Conservation (phyloP, 2,113 vertebrate genomes). For the Benitochromis conjunctus region DNA sequence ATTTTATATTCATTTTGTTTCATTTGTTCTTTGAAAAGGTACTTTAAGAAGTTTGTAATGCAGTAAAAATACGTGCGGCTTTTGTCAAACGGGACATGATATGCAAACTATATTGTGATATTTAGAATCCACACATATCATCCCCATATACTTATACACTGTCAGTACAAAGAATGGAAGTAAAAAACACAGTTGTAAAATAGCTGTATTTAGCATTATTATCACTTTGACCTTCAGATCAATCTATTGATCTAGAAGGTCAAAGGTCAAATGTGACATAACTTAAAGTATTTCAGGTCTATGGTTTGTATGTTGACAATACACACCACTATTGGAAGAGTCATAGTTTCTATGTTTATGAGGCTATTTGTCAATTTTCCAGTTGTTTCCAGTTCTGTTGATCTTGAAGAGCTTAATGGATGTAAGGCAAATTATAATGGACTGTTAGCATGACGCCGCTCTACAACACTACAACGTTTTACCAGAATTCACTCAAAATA, state of each 20-base stretch:
- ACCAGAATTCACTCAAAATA: neutral
- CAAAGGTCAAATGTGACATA: neutral
- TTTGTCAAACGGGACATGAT: neutral
- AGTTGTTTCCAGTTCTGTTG: neutral
- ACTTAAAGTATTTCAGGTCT: neutral
- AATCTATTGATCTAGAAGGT: neutral
- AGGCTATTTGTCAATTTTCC: neutral
- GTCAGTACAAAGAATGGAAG: neutral
- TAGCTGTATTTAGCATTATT: neutral
- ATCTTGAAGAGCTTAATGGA: neutral
- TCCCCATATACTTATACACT: neutral
- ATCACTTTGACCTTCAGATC: neutral
- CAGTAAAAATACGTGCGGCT: neutral
- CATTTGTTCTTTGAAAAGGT: neutral
- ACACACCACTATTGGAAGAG: neutral
- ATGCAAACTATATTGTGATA: neutral
- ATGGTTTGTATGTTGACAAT: neutral
- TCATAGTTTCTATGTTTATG: neutral
- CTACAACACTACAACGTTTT: neutral
- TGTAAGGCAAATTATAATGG: neutral
- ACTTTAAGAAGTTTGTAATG: neutral
- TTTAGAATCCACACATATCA: neutral
- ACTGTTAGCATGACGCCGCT: neutral
- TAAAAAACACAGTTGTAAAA: too few relatives aligned
- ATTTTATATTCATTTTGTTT: neutral